Conservation (phyloP, 2,113 vertebrate species). For the Elephantulus edwardii region DNA sequence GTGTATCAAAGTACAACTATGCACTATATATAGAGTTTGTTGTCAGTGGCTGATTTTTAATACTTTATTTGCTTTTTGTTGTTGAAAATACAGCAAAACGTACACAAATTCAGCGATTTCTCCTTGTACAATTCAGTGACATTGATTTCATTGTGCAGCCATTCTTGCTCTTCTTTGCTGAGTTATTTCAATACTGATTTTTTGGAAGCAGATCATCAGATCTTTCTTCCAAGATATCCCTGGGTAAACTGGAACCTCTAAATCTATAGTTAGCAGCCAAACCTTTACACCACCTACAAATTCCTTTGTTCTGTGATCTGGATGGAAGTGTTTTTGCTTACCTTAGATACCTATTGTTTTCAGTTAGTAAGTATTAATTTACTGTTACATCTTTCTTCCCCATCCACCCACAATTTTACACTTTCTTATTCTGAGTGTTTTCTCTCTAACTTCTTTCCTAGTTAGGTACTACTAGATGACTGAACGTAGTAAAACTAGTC, state of each 20-base stretch:
- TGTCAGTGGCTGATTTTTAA: background rate
- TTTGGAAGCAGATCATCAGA: background rate
- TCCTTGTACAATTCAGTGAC: background rate
- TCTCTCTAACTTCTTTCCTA: background rate
- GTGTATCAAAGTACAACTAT: background rate
- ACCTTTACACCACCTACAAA: background rate
- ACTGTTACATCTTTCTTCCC: slow-evolving; percentile 27
- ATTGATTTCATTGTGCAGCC: background rate
- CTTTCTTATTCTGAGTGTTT: slow-evolving; percentile 33
- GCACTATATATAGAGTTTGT: background rate
- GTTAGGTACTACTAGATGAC: background rate
- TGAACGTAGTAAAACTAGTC: slow-evolving; percentile 7
- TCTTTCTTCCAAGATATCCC: background rate
- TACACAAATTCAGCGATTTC: background rate
- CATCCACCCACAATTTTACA: slow-evolving; percentile 42
- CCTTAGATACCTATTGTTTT: slow-evolving; percentile 27
- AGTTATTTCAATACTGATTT: background rate
- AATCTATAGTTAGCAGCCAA: background rate
- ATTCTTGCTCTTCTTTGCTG: background rate
- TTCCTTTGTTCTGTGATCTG: background rate
- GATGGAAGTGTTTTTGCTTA: slow-evolving; percentile 14
- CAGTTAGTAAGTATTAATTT: background rate
- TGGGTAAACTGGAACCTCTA: background rate
- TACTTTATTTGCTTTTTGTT: background rate
- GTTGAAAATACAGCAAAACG: background rate